These are phyloP conservation scores for Microplitis mediator DNA, from an alignment of 1,140 invertebrate genomes.

Conservation along the genomic window DNA sequence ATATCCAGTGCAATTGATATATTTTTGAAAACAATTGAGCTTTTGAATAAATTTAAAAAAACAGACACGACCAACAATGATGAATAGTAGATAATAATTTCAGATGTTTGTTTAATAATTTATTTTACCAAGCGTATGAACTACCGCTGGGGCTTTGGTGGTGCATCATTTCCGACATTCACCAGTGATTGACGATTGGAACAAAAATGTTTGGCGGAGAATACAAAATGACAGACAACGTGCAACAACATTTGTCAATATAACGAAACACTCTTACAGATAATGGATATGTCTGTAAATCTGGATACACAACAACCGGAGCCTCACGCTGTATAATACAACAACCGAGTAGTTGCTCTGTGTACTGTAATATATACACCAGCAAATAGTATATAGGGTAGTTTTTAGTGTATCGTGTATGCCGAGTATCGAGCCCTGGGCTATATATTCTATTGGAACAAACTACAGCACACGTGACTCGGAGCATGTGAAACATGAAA, in stretches of 20 bases:
- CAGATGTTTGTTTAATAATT: too few relatives aligned
- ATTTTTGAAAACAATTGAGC: too few relatives aligned
- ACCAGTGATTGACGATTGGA: neutral
- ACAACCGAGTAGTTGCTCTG: neutral
- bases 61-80: too few relatives aligned
- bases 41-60: too few relatives aligned
- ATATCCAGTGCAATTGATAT: too few relatives aligned
- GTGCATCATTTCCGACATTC: neutral
- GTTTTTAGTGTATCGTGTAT: neutral
- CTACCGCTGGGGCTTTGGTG: too few relatives aligned
- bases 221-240: neutral
- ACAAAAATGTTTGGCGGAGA: neutral
- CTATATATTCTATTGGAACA: too few relatives aligned
- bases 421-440: too few relatives aligned
- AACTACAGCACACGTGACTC: too few relatives aligned
- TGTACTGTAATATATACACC: neutral
- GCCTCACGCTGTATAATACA: neutral
- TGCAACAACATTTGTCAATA: constrained; percentile 1
- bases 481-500: too few relatives aligned
- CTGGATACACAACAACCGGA: neutral
- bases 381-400: neutral
- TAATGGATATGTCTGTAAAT: constrained; percentile 22
- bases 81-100: too few relatives aligned
- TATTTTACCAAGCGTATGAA: too few relatives aligned
- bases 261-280: constrained; percentile 10